Conservation (phyloP, 2,888 invertebrate species). For the Sylvicola fuscatus region DNA sequence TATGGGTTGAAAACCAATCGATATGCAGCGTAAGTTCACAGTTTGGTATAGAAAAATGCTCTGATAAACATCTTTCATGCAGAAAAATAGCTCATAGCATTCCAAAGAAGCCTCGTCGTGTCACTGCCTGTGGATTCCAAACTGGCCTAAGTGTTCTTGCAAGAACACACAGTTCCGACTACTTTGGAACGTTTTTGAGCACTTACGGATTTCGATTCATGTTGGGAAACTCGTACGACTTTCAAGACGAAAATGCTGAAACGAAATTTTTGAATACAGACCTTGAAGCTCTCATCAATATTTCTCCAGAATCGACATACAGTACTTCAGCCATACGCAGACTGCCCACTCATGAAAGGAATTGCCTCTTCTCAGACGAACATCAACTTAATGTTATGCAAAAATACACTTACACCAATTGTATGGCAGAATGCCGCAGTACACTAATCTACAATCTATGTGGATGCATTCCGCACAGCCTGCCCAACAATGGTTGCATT, state of each 20-base stretch:
- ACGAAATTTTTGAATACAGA: conserved; percentile 33
- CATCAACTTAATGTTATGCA: conserved; percentile 16
- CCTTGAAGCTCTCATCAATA: conserved; percentile 36
- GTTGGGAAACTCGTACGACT: conserved; percentile 41
- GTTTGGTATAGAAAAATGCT: neutral
- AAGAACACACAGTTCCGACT: conserved; percentile 34
- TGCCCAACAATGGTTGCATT: conserved; percentile 25
- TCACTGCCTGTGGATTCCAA: conserved; percentile 46
- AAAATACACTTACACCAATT: conserved; percentile 43
- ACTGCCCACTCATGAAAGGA: conserved; percentile 28
- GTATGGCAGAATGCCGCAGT: conserved; percentile 36
- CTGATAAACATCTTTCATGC: conserved; percentile 2
- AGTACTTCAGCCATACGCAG: conserved; percentile 31
- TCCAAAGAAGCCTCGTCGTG: conserved; percentile 30
- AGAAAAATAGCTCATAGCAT: conserved; percentile 21
- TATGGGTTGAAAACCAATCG: conserved; percentile 23
- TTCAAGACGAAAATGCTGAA: conserved; percentile 39
- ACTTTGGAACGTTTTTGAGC: conserved; percentile 36
- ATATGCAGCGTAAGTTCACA: conserved; percentile 13
- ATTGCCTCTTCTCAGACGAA: conserved; percentile 40
- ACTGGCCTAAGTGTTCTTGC: conserved; percentile 40
- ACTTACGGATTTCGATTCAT: conserved; percentile 39
- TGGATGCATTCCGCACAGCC: conserved; percentile 37
- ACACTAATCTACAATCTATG: conserved; percentile 27
- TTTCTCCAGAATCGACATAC: conserved; percentile 42